phyloP scores from a whole-genome alignment of 2,797 vertebrate genomes.

The Cuculus canorus region DNA sequence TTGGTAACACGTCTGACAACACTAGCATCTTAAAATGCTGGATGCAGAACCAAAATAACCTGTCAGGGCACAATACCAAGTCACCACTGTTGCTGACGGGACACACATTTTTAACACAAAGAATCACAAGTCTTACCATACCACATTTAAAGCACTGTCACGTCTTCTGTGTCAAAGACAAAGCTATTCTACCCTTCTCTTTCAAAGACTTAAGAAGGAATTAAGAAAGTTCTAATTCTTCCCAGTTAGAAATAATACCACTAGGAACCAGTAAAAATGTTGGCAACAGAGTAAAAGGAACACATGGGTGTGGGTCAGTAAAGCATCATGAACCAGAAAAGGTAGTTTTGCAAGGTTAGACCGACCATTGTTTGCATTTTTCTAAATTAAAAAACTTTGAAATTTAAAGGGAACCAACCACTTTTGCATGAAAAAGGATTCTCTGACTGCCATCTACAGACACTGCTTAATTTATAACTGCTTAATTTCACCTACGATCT shows the following conservation, averaged over 20 bases:
- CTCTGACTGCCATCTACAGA: neutral
- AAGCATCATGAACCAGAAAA: neutral
- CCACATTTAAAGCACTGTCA: neutral
- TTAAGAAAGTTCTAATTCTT: neutral
- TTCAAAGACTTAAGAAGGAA: neutral
- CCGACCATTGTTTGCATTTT: neutral
- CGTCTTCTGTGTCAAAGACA: neutral
- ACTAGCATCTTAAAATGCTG: neutral
- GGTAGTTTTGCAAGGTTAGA: neutral
- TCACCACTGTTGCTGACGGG: neutral
- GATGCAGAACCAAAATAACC: neutral
- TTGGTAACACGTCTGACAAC: neutral
- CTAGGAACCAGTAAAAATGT: neutral
- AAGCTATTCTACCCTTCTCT: neutral
- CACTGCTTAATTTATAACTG: neutral
- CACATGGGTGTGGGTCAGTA: fast-evolving
- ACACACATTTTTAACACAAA: neutral
- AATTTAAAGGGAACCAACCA: neutral
- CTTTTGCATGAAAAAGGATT: neutral
- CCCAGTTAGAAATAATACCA: neutral
- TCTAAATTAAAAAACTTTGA: neutral
- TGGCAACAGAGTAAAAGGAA: neutral
- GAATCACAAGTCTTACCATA: neutral
- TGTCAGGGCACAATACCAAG: neutral
- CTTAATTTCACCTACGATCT: neutral